phyloP scores from a whole-genome alignment of 2,888 invertebrate genomes.

The Pyrrhia umbra region DNA sequence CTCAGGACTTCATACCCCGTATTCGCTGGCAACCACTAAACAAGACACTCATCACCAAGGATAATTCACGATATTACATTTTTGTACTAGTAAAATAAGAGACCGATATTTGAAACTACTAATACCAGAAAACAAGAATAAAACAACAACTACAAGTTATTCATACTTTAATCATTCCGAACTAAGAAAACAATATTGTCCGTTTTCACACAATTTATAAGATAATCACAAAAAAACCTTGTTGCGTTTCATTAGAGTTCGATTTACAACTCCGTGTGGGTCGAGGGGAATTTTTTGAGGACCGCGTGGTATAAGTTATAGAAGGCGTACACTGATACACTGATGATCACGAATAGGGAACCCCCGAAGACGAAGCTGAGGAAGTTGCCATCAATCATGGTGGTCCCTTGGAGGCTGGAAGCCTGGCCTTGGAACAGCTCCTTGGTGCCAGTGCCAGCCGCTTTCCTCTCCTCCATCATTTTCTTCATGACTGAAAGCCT shows the following conservation, averaged over 20 bases:
- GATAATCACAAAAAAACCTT: constrained; percentile 54
- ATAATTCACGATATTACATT: too few species aligned
- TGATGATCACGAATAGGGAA: constrained; percentile 94
- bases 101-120: too few species aligned
- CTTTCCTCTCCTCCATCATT: constrained; percentile 94
- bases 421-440: constrained; percentile 87
- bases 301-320: constrained; percentile 92
- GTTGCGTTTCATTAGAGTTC: constrained; percentile 49
- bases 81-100: too few species aligned
- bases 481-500: constrained; percentile 95
- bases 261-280: constrained; percentile 94
- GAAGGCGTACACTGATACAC: constrained; percentile 96
- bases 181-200: constrained; percentile 57
- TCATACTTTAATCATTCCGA: constrained; percentile 55
- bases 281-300: constrained; percentile 95
- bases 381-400: constrained; percentile 95
- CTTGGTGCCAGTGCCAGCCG: constrained; percentile 84
- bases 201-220: constrained; percentile 46
- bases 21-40: too few species aligned
- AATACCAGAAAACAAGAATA: neutral
- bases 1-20: too few species aligned
- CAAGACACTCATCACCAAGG: too few species aligned
- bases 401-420: constrained; percentile 87
- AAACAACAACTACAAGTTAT: constrained; percentile 43
- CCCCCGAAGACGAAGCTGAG: constrained; percentile 95